A percentile compares a stretch with the other conserved stretches of the same genome.
These are phyloP conservation scores for Syngnathus acus DNA, from an alignment of 2,797 vertebrate species.

Conservation along the genomic window DNA sequence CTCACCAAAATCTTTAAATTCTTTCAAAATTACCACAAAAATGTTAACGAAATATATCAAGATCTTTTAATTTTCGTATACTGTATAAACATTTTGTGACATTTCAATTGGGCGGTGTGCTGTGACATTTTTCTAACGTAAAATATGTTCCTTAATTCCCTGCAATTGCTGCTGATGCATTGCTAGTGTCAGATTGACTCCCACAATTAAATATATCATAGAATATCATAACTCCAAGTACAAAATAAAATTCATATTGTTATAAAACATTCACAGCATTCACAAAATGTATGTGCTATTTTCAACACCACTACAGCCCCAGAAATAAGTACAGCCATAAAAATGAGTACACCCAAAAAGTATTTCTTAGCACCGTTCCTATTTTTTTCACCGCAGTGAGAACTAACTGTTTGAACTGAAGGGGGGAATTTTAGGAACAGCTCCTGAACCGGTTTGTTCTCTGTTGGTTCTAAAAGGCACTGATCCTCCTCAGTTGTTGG, in stretches of 20 bases:
- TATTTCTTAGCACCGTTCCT: not conserved
- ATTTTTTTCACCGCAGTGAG: not conserved
- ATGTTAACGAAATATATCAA: too few relatives aligned
- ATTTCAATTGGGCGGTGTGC: too few relatives aligned
- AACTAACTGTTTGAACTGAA: not conserved
- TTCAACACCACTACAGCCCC: not conserved
- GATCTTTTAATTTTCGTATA: too few relatives aligned
- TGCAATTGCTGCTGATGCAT: too few relatives aligned
- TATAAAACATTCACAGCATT: slow-evolving; percentile 4
- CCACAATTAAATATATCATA: not conserved
- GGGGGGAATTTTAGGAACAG: too few relatives aligned
- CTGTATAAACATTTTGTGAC: too few relatives aligned
- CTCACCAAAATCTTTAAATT: too few relatives aligned
- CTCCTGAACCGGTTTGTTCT: not conserved
- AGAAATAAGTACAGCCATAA: not conserved
- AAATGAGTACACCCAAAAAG: not conserved
- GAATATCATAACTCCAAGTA: not conserved
- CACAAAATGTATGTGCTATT: not conserved
- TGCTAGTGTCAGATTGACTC: too few relatives aligned
- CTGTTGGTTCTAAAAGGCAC: not conserved
- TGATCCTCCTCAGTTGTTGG: not conserved
- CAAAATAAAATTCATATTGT: not conserved
- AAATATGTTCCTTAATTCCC: too few relatives aligned
- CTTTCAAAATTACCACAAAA: too few relatives aligned
- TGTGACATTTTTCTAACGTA: too few relatives aligned